Evolutionary conservation across 2,888 invertebrate genomes (phyloP).

Genomic region (Heliconius aoede): DNA sequence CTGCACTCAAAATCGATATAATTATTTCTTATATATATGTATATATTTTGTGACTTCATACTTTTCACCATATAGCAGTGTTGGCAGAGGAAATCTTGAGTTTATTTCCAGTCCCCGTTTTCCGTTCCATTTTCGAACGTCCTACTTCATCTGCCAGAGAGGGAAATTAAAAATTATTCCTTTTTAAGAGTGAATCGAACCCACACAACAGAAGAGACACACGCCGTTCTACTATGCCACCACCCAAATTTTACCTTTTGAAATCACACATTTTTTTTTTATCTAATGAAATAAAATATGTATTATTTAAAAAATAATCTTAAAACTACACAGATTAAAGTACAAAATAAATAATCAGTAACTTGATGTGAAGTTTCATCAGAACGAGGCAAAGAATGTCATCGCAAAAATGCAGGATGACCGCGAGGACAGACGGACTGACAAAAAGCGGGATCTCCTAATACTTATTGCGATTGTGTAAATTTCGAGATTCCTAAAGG

Average conservation of each 20-base stretch:
- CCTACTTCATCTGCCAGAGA: no score
- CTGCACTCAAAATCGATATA: background rate
- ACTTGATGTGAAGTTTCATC: slow-evolving; percentile 60
- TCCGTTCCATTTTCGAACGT: no score
- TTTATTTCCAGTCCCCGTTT: no score
- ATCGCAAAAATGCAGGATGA: slow-evolving; percentile 64
- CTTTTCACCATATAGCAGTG: no score
- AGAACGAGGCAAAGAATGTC: slow-evolving; percentile 72
- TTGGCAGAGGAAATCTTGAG: no score
- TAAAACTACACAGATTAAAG: slow-evolving; percentile 33
- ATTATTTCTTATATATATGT: background rate
- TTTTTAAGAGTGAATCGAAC: no score
- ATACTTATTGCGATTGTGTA: slow-evolving; percentile 77
- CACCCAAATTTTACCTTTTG: background rate
- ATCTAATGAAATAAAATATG: background rate
- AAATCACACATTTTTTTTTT: background rate
- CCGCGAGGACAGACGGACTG: slow-evolving; percentile 56
- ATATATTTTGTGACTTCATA: no score
- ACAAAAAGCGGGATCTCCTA: slow-evolving; percentile 76
- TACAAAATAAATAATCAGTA: slow-evolving; percentile 28
- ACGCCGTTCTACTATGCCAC: background rate
- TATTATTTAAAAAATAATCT: slow-evolving; percentile 31
- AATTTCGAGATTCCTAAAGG: slow-evolving; percentile 71
- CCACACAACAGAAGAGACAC: no score
- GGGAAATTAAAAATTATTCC: no score